phyloP scores from a whole-genome alignment of 2,113 vertebrate genomes.

The Tylochromis polylepis region DNA sequence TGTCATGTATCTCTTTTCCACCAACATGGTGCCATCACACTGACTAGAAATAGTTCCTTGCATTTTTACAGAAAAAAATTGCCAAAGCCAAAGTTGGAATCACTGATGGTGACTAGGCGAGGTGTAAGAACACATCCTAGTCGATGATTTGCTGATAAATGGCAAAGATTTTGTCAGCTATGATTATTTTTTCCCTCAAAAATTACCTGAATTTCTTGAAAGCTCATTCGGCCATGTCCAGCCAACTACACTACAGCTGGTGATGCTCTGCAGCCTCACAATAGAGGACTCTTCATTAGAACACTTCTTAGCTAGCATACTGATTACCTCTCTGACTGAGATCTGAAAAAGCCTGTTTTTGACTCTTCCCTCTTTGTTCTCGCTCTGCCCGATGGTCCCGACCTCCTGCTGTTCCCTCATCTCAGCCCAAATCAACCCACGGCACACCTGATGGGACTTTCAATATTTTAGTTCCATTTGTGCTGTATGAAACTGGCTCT shows the following conservation, averaged over 20 bases:
- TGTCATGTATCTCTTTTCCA: background rate
- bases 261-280: conserved; percentile 14
- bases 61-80: background rate
- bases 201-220: background rate
- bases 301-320: conserved; percentile 42
- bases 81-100: background rate
- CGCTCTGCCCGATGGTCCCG: conserved; percentile 2
- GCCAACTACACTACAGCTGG: conserved; percentile 47
- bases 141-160: background rate
- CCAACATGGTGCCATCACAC: background rate
- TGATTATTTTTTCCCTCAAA: background rate
- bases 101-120: background rate
- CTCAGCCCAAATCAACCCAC: conserved; percentile 35
- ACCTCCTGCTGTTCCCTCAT: conserved; percentile 54
- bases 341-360: conserved; percentile 42
- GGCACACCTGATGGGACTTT: conserved; percentile 23
- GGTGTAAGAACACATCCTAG: background rate
- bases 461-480: conserved; percentile 12
- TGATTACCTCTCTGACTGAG: conserved; percentile 44
- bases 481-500: no score
- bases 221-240: conserved; percentile 22
- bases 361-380: conserved; percentile 9
- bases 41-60: background rate
- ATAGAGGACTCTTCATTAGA: conserved; percentile 55
- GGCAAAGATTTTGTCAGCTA: background rate